These are phyloP conservation scores for Rhopalosiphum nymphaeae DNA, from an alignment of 2,888 invertebrate species.

Conservation along the genomic window DNA sequence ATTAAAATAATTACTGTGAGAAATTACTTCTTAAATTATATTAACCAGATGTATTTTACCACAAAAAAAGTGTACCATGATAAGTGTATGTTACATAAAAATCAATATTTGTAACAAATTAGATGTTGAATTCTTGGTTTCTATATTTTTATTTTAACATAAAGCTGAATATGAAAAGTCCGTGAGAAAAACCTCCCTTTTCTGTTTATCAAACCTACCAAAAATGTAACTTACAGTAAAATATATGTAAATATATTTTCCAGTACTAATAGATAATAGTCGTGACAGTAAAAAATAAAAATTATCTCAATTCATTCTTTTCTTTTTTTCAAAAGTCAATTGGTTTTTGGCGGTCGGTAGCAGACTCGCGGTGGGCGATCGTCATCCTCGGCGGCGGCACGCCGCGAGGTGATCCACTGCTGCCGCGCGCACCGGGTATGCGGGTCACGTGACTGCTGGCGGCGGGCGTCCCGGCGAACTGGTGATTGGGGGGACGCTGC, in stretches of 20 bases:
- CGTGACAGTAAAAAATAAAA: not conserved
- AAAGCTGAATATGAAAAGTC: not conserved
- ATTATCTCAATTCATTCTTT: not conserved
- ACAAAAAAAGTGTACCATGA: not conserved
- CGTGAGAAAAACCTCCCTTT: not conserved
- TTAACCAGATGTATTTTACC: too few species aligned
- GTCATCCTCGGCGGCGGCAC: conserved; percentile 15
- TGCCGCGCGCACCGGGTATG: conserved; percentile 49
- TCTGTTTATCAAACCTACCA: not conserved
- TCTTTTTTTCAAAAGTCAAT: conserved; percentile 28
- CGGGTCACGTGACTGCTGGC: conserved; percentile 62
- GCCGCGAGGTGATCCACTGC: conserved; percentile 47
- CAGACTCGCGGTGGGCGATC: not conserved
- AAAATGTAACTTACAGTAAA: not conserved
- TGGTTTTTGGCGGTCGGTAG: not conserved
- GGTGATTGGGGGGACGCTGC: conserved; percentile 42
- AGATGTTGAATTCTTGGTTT: not conserved
- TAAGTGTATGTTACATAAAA: not conserved
- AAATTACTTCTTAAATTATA: too few species aligned
- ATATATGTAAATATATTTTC: not conserved
- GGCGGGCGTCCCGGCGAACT: conserved; percentile 63
- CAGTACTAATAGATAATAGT: not conserved
- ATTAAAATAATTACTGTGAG: too few species aligned
- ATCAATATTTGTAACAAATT: not conserved
- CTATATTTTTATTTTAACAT: not conserved